A percentile compares a stretch with the other conserved stretches of the same genome.
phyloP scores from a whole-genome alignment of 1,140 invertebrate genomes.

The Tenebrio molitor region DNA sequence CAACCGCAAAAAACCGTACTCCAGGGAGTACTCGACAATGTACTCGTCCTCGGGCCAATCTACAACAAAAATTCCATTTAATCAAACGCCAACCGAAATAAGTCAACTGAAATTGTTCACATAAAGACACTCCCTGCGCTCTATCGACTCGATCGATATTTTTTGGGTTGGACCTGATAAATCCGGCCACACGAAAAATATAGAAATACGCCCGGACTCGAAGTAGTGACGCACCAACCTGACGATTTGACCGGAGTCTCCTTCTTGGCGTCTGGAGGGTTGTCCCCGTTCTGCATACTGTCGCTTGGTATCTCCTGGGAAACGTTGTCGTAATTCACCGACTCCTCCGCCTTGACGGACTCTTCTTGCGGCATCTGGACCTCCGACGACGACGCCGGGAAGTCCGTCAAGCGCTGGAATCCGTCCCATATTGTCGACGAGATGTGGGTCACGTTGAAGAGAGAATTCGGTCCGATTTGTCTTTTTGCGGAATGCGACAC shows the following conservation, averaged over 20 bases:
- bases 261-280: not conserved
- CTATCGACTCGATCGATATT: too few species aligned
- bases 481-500: not conserved
- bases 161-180: not conserved
- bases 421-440: conserved; percentile 56
- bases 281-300: not conserved
- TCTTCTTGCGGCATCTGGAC: not conserved
- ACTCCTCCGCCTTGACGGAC: not conserved
- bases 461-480: conserved; percentile 39
- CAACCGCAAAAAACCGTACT: conserved; percentile 95
- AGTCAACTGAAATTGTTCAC: not conserved
- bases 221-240: not conserved
- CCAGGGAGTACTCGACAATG: conserved; percentile 97
- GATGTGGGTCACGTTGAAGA: conserved; percentile 51
- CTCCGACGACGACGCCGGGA: conserved; percentile 33
- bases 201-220: not conserved
- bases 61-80: conserved; percentile 63
- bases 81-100: not conserved
- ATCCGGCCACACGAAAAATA: not conserved
- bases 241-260: not conserved
- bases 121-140: not conserved
- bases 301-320: not conserved
- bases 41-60: conserved; percentile 92
- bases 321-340: not conserved
- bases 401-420: conserved; percentile 50